A percentile compares a stretch with the other conserved stretches of the same genome.
Evolutionary conservation across 2,797 vertebrate genomes (phyloP).

Genomic region (Oreonectes daqikongensis): DNA sequence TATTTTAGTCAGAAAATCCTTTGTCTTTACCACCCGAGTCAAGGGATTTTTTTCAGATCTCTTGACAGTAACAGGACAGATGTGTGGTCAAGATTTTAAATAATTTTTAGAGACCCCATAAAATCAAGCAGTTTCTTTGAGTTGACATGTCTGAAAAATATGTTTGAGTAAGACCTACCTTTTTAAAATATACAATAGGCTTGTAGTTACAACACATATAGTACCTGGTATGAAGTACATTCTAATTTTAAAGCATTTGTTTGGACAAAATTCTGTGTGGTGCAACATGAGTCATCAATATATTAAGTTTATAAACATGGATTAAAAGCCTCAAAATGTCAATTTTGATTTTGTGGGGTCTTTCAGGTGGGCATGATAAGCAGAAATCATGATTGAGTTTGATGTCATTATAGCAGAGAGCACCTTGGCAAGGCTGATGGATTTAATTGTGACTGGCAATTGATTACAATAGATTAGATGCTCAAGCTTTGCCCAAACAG

Average conservation of each 20-base stretch:
- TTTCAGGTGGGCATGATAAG: constrained; percentile 15
- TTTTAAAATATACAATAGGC: background rate
- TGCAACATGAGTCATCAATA: no score
- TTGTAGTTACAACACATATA: background rate
- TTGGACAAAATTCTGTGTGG: background rate
- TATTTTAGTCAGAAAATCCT: background rate
- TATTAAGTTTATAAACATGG: background rate
- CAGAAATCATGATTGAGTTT: constrained; percentile 40
- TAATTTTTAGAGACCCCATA: no score
- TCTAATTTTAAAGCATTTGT: background rate
- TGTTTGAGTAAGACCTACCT: no score
- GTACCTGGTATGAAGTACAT: background rate
- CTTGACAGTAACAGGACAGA: no score
- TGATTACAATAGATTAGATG: constrained; percentile 46
- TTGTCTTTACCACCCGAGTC: background rate
- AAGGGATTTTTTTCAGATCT: no score
- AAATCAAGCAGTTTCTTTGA: background rate
- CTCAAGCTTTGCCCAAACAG: constrained; percentile 25
- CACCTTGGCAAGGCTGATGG: constrained; percentile 14
- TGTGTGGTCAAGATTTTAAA: no score
- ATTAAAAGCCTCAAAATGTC: background rate
- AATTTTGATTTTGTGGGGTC: background rate
- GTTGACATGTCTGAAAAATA: background rate
- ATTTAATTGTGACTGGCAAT: constrained; percentile 45
- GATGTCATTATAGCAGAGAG: constrained; percentile 32